Evolutionary conservation across 2,888 invertebrate genomes (phyloP).

Genomic region (Zygogramma bicolorata): DNA sequence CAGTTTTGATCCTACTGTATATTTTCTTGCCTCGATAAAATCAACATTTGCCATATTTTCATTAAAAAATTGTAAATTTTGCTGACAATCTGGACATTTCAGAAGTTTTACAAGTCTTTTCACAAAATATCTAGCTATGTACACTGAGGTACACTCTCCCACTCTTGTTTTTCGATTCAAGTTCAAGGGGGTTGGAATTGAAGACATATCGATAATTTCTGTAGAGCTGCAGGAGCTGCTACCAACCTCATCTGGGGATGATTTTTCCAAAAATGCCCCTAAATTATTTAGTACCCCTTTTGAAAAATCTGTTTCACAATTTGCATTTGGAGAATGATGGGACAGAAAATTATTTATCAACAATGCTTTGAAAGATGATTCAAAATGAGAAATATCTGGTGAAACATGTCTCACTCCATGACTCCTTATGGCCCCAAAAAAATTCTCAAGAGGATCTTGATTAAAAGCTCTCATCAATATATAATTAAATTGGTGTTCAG

Average conservation of each 20-base stretch:
- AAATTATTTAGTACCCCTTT: neutral
- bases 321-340: neutral
- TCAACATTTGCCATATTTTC: too few relatives aligned
- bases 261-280: neutral
- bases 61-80: too few relatives aligned
- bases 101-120: neutral
- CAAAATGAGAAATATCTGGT: slow-evolving; percentile 12
- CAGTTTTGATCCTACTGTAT: too few relatives aligned
- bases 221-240: neutral
- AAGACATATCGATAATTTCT: neutral
- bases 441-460: slow-evolving; percentile 33
- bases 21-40: too few relatives aligned
- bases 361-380: slow-evolving; percentile 20
- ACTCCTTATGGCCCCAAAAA: slow-evolving; percentile 31
- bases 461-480: slow-evolving; percentile 30
- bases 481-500: slow-evolving; percentile 13
- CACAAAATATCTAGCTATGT: neutral
- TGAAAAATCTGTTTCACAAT: slow-evolving; percentile 9
- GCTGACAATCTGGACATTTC: too few relatives aligned
- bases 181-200: neutral
- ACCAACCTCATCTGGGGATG: neutral
- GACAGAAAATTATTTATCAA: slow-evolving; percentile 26
- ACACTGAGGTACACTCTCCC: neutral
- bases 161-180: neutral
- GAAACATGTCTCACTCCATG: slow-evolving; percentile 24